Percentiles rank a stretch among this genome's conserved stretches.
Evolutionary conservation across 1,140 invertebrate genomes (phyloP).

Genomic region (Homarus americanus): DNA sequence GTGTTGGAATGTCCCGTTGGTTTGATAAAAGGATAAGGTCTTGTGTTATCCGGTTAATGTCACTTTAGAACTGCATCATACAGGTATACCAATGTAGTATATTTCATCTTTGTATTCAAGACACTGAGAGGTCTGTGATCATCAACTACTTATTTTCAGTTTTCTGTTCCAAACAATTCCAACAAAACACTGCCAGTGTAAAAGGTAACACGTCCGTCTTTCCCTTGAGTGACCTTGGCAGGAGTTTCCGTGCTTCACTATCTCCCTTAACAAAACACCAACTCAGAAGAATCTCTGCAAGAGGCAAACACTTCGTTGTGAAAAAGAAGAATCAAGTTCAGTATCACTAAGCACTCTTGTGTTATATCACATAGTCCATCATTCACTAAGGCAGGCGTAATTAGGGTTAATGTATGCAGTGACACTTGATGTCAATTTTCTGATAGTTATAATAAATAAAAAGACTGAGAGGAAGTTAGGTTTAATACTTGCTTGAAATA

Average conservation of each 20-base stretch:
- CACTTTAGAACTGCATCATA: background rate
- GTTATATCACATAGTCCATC: slow-evolving; percentile 60
- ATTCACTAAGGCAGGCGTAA: slow-evolving; percentile 67
- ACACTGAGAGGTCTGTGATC: background rate
- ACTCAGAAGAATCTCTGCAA: slow-evolving; percentile 19
- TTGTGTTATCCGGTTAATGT: background rate
- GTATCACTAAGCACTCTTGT: slow-evolving; percentile 57
- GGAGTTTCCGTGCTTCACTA: slow-evolving; percentile 31
- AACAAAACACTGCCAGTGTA: background rate
- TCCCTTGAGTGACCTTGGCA: slow-evolving; percentile 11
- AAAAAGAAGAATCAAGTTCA: slow-evolving; percentile 25
- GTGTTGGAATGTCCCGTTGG: slow-evolving; percentile 4
- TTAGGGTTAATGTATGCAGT: slow-evolving; percentile 48
- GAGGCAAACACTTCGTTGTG: slow-evolving; percentile 67
- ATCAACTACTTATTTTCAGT: background rate
- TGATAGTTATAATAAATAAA: slow-evolving; percentile 22
- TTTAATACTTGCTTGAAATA: slow-evolving; percentile 15
- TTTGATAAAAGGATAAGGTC: slow-evolving; percentile 3
- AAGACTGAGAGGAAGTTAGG: slow-evolving; percentile 4
- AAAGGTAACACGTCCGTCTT: background rate
- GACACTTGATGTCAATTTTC: slow-evolving; percentile 23
- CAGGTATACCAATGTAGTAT: background rate
- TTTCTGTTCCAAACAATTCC: background rate
- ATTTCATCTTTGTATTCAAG: background rate
- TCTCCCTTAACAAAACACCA: slow-evolving; percentile 30